phyloP scores from a whole-genome alignment of 2,888 invertebrate species.

The Philhelius pedissequus region DNA sequence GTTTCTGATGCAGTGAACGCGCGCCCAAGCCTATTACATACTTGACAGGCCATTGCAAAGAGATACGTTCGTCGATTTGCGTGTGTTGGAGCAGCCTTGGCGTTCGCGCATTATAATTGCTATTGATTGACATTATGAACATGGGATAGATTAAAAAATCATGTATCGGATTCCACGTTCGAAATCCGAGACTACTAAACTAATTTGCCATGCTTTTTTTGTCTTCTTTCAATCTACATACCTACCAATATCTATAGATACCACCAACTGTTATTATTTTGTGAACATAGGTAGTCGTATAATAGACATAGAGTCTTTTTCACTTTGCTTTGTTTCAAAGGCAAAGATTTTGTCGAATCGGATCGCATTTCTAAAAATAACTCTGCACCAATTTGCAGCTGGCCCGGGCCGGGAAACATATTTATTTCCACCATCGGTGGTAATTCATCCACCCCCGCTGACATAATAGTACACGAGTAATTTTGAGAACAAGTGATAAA shows the following conservation, averaged over 20 bases:
- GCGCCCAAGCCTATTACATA: slow-evolving; percentile 36
- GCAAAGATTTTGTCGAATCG: neutral
- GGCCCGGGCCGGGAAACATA: slow-evolving; percentile 23
- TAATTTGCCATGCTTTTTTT: slow-evolving; percentile 45
- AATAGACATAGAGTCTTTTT: neutral
- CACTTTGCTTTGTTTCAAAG: neutral
- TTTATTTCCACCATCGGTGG: slow-evolving; percentile 10
- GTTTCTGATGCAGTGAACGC: too few relatives aligned
- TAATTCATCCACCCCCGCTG: slow-evolving; percentile 9
- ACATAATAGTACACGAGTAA: slow-evolving; percentile 30
- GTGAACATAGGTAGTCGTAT: too few relatives aligned
- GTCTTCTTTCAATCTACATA: neutral
- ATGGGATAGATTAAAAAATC: slow-evolving; percentile 47
- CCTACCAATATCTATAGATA: neutral
- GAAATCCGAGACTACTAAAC: slow-evolving; percentile 47
- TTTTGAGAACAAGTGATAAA: slow-evolving; percentile 55
- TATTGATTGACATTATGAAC: slow-evolving; percentile 63
- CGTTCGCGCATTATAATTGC: slow-evolving; percentile 59
- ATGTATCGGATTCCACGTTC: slow-evolving; percentile 55
- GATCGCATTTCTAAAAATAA: slow-evolving; percentile 66
- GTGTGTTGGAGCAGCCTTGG: slow-evolving; percentile 26
- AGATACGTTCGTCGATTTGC: slow-evolving; percentile 21
- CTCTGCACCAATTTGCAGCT: slow-evolving; percentile 47
- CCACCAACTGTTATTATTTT: neutral
- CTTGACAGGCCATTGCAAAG: slow-evolving; percentile 25